These are phyloP conservation scores for Gymnothorax reevesii DNA, from an alignment of 2,797 vertebrate genomes.

Conservation along the genomic window DNA sequence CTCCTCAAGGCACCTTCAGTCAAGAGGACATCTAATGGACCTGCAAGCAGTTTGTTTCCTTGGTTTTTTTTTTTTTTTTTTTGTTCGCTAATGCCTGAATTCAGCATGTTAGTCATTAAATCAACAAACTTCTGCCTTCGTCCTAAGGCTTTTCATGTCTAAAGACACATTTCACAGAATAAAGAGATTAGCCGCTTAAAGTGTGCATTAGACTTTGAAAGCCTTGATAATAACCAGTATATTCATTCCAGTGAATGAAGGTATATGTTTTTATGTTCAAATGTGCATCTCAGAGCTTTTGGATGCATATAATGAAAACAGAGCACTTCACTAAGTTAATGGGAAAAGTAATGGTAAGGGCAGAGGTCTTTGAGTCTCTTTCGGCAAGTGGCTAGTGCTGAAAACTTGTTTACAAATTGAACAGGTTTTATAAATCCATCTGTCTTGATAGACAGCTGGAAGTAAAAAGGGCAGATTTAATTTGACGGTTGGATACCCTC, in stretches of 20 bases:
- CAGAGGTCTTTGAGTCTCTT: neutral
- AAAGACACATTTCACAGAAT: neutral
- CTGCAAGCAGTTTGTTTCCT: constrained; percentile 19
- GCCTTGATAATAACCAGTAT: neutral
- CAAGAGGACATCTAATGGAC: constrained; percentile 9
- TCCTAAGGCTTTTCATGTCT: neutral
- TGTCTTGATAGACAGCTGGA: constrained; percentile 69
- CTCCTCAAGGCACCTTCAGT: constrained; percentile 27
- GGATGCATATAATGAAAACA: neutral
- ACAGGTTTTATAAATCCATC: constrained; percentile 60
- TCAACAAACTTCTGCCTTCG: neutral
- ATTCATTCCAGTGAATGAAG: neutral
- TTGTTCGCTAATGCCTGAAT: constrained; percentile 27
- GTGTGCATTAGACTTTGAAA: neutral
- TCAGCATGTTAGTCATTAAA: constrained; percentile 27
- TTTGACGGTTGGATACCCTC: constrained; percentile 74
- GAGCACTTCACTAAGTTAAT: neutral
- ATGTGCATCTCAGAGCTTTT: no score
- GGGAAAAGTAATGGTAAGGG: neutral
- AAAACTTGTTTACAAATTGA: constrained; percentile 45
- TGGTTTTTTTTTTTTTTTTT: constrained; percentile 10
- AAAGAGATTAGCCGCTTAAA: neutral
- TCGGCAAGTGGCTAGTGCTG: constrained; percentile 20
- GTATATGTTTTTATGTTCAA: neutral
- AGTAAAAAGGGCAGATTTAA: constrained; percentile 73